Conservation (phyloP, 2,888 invertebrate species). For the Parthenolecanium corni region DNA sequence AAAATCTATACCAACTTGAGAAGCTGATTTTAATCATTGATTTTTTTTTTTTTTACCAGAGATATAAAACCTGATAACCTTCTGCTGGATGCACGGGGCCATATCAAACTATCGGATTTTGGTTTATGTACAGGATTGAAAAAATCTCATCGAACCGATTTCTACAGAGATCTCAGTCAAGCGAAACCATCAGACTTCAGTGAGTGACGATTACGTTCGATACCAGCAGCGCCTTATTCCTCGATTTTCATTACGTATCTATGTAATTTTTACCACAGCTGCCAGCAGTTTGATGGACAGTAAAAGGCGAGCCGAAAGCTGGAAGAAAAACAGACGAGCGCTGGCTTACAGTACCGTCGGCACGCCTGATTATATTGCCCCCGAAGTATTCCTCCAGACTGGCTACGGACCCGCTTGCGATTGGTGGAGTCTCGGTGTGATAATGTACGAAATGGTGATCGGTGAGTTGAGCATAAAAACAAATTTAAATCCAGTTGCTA, state of each 20-base stretch:
- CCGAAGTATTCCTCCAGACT: constrained; percentile 95
- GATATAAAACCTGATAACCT: constrained; percentile 99
- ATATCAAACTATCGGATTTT: constrained; percentile 96
- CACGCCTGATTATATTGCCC: constrained; percentile 99
- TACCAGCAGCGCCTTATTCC: too few relatives aligned
- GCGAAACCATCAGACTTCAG: constrained; percentile 94
- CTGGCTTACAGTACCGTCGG: constrained; percentile 90
- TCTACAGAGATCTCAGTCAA: constrained; percentile 92
- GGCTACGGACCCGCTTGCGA: constrained; percentile 97
- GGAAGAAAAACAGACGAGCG: constrained; percentile 95
- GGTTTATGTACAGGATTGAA: constrained; percentile 98
- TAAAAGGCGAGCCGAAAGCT: constrained; percentile 94
- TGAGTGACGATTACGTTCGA: constrained; percentile 42
- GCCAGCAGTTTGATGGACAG: constrained; percentile 83
- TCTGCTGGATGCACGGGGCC: constrained; percentile 91
- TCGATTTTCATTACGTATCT: too few relatives aligned
- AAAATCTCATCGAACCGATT: constrained; percentile 97
- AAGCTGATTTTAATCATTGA: neutral
- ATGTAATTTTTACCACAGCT: constrained; percentile 38
- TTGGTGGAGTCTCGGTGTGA: constrained; percentile 99
- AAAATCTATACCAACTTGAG: too few relatives aligned
- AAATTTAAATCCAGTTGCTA: too few relatives aligned
- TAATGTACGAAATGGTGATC: constrained; percentile 99
- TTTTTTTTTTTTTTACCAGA: constrained; percentile 40
- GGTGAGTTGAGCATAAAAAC: constrained; percentile 42